Conservation (phyloP, 2,888 invertebrate species). For the Sclerodermus sp. region DNA sequence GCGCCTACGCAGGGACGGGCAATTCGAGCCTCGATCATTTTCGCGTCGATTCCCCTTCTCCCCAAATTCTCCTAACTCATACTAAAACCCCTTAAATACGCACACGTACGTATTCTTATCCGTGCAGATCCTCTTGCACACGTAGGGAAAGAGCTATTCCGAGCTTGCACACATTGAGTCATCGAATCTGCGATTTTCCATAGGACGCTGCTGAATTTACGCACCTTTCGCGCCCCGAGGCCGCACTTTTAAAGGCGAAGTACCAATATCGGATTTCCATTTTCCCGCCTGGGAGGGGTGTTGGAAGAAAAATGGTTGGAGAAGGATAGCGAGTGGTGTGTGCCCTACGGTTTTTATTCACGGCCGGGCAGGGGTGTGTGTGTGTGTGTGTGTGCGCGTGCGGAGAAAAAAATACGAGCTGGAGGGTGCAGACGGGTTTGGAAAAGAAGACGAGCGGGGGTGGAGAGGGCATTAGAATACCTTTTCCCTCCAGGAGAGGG, state of each 20-base stretch:
- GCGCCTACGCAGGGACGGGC: neutral
- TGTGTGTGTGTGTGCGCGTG: constrained; percentile 2
- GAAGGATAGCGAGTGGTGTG: constrained; percentile 13
- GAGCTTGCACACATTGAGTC: neutral
- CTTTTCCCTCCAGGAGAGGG: constrained; percentile 16
- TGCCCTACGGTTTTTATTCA: constrained; percentile 28
- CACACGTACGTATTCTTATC: too few species aligned
- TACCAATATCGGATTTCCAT: constrained; percentile 39
- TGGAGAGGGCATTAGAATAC: constrained; percentile 42
- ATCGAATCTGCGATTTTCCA: neutral
- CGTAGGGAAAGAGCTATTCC: too few species aligned
- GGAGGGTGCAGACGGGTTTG: constrained; percentile 6
- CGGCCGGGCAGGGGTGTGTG: neutral
- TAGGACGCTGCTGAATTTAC: constrained; percentile 13
- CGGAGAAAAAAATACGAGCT: neutral
- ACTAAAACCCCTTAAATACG: too few species aligned
- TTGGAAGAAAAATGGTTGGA: too few species aligned
- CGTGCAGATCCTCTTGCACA: too few species aligned
- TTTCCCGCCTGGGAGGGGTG: constrained; percentile 12
- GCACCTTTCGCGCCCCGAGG: constrained; percentile 11
- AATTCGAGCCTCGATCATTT: neutral
- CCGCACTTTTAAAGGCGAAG: constrained; percentile 25
- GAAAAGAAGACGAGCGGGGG: constrained; percentile 30
- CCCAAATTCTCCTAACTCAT: too few species aligned
- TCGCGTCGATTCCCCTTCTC: neutral